Percentiles rank a stretch among this genome's conserved stretches.
Conservation (phyloP, 2,888 invertebrate species). For the Zeuzera pyrina region DNA sequence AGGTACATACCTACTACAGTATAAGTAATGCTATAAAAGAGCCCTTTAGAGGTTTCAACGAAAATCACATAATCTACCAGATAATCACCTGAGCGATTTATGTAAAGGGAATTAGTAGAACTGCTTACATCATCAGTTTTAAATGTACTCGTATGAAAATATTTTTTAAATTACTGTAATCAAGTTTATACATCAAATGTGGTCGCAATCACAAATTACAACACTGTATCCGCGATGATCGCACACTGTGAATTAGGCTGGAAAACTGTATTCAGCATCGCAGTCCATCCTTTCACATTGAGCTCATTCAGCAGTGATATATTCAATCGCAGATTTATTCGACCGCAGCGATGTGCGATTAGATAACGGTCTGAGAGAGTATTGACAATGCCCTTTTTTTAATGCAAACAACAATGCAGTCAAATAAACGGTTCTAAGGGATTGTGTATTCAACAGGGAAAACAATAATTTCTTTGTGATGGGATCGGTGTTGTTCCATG, state of each 20-base stretch:
- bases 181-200: slow-evolving; percentile 31
- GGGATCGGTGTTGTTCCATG: slow-evolving; percentile 21
- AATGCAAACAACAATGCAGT: too few species aligned
- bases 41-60: too few species aligned
- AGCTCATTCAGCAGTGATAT: slow-evolving; percentile 26
- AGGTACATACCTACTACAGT: too few species aligned
- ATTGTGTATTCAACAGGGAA: neutral
- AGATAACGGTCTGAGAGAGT: neutral
- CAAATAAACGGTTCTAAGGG: too few species aligned
- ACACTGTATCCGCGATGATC: slow-evolving; percentile 27
- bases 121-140: too few species aligned
- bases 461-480: neutral
- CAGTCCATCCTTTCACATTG: slow-evolving; percentile 47
- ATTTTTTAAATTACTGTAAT: slow-evolving; percentile 28
- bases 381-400: neutral
- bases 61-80: too few species aligned
- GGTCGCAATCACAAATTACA: slow-evolving; percentile 40
- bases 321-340: slow-evolving; percentile 21
- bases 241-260: slow-evolving; percentile 49
- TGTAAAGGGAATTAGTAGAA: too few species aligned
- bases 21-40: too few species aligned
- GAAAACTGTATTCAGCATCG: slow-evolving; percentile 42
- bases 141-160: too few species aligned
- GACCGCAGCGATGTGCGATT: neutral
- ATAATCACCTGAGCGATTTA: too few species aligned